phyloP scores from a whole-genome alignment of 2,888 invertebrate species.

The Lasius platythorax region DNA sequence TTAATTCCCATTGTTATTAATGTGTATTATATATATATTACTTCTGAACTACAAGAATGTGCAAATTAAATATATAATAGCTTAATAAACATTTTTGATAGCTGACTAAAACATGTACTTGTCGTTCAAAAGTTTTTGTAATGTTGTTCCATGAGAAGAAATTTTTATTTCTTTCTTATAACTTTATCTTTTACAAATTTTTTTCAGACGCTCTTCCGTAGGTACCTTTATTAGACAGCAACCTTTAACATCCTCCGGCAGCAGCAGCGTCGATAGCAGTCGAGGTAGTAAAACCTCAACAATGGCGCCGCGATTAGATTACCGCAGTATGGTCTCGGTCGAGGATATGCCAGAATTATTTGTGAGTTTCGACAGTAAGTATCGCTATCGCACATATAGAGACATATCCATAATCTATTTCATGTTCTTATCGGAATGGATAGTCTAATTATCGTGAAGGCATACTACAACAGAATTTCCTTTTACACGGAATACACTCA shows the following conservation, averaged over 20 bases:
- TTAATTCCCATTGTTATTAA: constrained; percentile 53
- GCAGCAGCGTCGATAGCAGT: constrained; percentile 89
- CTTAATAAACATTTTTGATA: background rate
- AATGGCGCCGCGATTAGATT: constrained; percentile 93
- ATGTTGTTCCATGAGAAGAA: constrained; percentile 11
- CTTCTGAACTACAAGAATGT: constrained; percentile 61
- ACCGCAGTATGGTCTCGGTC: constrained; percentile 96
- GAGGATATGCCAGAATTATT: constrained; percentile 98
- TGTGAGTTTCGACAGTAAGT: constrained; percentile 97
- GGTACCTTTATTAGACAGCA: constrained; percentile 94
- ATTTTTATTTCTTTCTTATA: background rate
- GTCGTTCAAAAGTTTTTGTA: constrained; percentile 36
- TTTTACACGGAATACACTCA: constrained; percentile 38
- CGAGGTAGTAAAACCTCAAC: constrained; percentile 87
- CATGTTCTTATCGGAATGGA: constrained; percentile 45
- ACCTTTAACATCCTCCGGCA: constrained; percentile 85
- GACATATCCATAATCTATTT: constrained; percentile 50
- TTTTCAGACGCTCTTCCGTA: constrained; percentile 93
- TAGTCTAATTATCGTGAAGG: constrained; percentile 44
- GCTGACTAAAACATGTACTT: constrained; percentile 30
- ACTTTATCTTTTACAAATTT: constrained; percentile 54
- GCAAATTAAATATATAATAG: constrained; percentile 5
- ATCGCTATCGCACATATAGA: constrained; percentile 51
- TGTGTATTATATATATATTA: constrained; percentile 24
- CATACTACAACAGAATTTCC: constrained; percentile 47